Base-by-base conservation (phyloP, 2,113 vertebrate species). In the Panurus biarmicus region DNA sequence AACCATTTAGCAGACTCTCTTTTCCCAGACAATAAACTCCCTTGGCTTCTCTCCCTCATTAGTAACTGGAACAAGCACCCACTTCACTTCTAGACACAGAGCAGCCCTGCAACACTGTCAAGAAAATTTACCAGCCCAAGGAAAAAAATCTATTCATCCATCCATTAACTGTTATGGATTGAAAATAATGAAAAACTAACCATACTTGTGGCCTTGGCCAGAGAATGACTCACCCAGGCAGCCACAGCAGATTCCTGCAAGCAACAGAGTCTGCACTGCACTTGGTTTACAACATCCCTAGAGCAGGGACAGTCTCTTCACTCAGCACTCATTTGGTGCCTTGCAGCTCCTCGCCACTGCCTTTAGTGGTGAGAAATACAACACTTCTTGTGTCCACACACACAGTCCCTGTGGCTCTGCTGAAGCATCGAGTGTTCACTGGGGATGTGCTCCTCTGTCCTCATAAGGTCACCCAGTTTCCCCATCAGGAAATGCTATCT, bases 1-100 rank as follows among this genome's bases (percentile, higher is more conserved):
- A 78, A 77, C 51, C 74, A 90, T 54, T 61, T 57, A 90, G 74
- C 11, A 4, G 81, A 51, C 45, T 79, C 57, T n/a, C 67, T 72
- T 82, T 79, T 89, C 87, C 70, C 67, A 64, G 87, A 87, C 66
- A 94, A 94, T 45, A 70, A 92, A 65, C 58, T 84, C 76, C 87
- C 79, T 86, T 50, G 72, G 89, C 57, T 91, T 89, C 84, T 93
- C 85, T 80, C 93, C 83, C 95, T 93, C 35, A 48, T 83, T 92
- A 87, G 91, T 51, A 91, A 94, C 85, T 96, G 72, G 90, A 95
- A 96, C 91, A 96, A 95, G 89, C 51, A 77, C 36, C 53, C 72
- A 77, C 77, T 95, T 95, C 75, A 90, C 85, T 93, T 83, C 20
- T 51, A 77, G 67, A 79, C 87, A 91, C 64, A 94, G 87, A 95